These are phyloP conservation scores for Aphaenogaster floridana DNA, from an alignment of 1,140 invertebrate genomes.

Conservation along the genomic window DNA sequence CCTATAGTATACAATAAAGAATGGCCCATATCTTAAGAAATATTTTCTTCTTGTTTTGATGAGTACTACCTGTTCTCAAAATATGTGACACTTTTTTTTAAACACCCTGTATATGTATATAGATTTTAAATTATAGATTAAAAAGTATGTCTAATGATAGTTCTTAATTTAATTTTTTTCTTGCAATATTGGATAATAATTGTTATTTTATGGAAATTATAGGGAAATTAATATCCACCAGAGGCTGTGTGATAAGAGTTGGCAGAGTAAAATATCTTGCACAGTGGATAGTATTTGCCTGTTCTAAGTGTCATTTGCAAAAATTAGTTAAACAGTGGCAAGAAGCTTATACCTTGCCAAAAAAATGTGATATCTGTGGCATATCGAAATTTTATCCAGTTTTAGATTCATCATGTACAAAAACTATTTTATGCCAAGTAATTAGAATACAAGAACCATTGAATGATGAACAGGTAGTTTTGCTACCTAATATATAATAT, in stretches of 20 bases:
- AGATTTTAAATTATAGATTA: constrained; percentile 25
- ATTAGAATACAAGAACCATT: constrained; percentile 93
- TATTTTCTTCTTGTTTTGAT: too few relatives aligned
- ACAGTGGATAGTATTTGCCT: constrained; percentile 93
- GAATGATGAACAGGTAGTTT: constrained; percentile 88
- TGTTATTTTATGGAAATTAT: constrained; percentile 54
- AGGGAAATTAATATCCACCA: constrained; percentile 94
- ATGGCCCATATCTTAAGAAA: too few relatives aligned
- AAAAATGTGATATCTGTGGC: constrained; percentile 90
- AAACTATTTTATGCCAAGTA: constrained; percentile 92
- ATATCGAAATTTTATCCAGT: constrained; percentile 90
- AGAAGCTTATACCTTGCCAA: constrained; percentile 82
- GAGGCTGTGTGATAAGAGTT: constrained; percentile 95
- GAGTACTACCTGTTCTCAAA: too few relatives aligned
- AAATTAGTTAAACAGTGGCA: constrained; percentile 79
- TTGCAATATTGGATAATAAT: constrained; percentile 25
- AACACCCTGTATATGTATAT: too few relatives aligned
- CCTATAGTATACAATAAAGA: too few relatives aligned
- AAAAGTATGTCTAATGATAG: constrained; percentile 33
- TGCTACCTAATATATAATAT: constrained; percentile 27
- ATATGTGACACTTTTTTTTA: too few relatives aligned
- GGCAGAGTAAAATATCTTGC: constrained; percentile 92
- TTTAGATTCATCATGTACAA: constrained; percentile 90
- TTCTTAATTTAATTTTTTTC: constrained; percentile 65
- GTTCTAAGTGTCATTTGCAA: constrained; percentile 83